Percentiles rank a stretch among this genome's conserved stretches.
Conservation (phyloP, 2,888 invertebrate species). For the Cataglyphis rosenhaueri region DNA sequence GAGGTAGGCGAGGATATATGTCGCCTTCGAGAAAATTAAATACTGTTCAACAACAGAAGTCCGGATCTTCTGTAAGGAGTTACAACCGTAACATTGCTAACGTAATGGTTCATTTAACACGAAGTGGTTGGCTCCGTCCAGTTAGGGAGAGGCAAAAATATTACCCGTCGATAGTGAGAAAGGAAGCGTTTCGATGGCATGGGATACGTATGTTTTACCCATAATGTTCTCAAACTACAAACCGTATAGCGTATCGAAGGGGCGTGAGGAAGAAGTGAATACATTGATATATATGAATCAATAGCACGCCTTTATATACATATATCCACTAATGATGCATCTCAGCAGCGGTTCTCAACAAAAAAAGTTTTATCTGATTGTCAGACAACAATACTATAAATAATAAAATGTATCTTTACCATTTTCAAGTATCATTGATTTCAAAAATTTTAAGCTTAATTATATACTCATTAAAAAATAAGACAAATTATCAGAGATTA, state of each 20-base stretch:
- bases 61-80: constrained; percentile 70
- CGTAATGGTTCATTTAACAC: constrained; percentile 74
- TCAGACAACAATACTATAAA: background rate
- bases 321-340: constrained; percentile 54
- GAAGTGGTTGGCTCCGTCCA: constrained; percentile 72
- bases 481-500: constrained; percentile 13
- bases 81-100: constrained; percentile 65
- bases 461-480: background rate
- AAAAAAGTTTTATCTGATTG: constrained; percentile 5
- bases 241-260: background rate
- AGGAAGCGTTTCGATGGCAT: constrained; percentile 62
- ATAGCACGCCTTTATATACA: constrained; percentile 26
- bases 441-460: background rate
- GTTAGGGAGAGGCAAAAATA: constrained; percentile 73
- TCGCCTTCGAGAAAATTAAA: constrained; percentile 65
- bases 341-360: background rate
- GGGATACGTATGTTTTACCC: constrained; percentile 56
- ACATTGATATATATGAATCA: constrained; percentile 55
- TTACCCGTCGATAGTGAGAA: constrained; percentile 67
- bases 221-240: constrained; percentile 55
- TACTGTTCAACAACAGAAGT: constrained; percentile 70
- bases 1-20: background rate
- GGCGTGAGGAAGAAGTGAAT: constrained; percentile 36
- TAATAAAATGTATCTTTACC: background rate
- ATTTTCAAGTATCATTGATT: background rate